Base-by-base conservation (phyloP, 2,888 invertebrate genomes). In the Microctonus aethiopoides region DNA sequence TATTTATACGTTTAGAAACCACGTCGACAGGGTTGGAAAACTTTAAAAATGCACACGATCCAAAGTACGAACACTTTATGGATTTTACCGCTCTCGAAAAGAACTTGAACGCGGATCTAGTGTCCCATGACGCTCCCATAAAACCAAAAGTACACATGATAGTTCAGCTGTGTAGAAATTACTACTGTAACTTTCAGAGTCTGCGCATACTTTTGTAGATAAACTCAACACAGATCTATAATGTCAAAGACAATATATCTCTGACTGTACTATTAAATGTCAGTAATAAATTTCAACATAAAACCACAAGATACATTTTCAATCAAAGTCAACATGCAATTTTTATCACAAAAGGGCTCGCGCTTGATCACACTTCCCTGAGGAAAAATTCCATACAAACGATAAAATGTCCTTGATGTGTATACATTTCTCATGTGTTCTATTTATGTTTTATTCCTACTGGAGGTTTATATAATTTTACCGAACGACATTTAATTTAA, bases 11-110 rank as follows among this genome's bases (percentile, higher is more conserved):
- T 74, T 75, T 76, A 76, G 77, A 76, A 80, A 46, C 16, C 9
- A 74, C 75, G 77, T 80, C 76, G 77, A 78, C 77, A 75, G 76
- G 75, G 79, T 80, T 79, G 79, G 77, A 79, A 74, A 63, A 77
- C 74, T 74, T 77, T 80, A 81, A 80, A 81, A 80, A 80, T 79
- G 76, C 74, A 77, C 70, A 76, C 71, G 76, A 78, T 74, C 76
- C 56, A 67, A 46, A 57, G 74, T 72, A 72, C 77, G 75, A 77
- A 75, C 70, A 76, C 74, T 80, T 79, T 79, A 80, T 76, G 75
- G 75, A 75, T 74, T 72, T 71, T 66, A 57, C 56, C 34, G 39
- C 66, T 66, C 41, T 34, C 5, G n/a, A 16, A 46, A 34, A 16
- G 57, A 57, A 57, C 57, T 57, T 32, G 57, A 32, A 16, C 32